Conservation (phyloP, 2,113 vertebrate genomes). For the Chaetodon trifascialis region DNA sequence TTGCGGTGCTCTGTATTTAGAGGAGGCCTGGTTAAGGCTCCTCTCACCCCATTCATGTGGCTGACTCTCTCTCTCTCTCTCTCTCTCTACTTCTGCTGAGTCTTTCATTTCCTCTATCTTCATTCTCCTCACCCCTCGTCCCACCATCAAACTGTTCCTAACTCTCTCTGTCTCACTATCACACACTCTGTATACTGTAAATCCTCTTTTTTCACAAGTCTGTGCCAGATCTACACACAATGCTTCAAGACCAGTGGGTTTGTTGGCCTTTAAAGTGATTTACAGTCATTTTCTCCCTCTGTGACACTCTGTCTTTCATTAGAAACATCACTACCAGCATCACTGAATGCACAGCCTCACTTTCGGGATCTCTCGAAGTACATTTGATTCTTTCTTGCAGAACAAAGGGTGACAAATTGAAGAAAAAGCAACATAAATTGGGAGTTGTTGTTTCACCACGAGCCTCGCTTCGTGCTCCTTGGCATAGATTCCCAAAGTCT, state of each 20-base stretch:
- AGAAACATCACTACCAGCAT: conserved; percentile 6
- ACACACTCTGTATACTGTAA: conserved; percentile 4
- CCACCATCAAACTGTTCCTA: conserved; percentile 11
- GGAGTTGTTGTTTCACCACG: not conserved
- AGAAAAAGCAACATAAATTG: conserved; percentile 9
- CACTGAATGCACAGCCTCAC: not conserved
- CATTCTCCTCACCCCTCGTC: conserved; percentile 27
- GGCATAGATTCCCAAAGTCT: not conserved
- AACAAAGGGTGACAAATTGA: not conserved
- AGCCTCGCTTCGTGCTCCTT: not conserved
- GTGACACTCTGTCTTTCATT: not conserved
- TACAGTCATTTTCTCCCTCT: not conserved
- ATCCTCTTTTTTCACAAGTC: not conserved
- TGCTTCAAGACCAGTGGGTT: not conserved
- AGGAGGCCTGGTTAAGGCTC: conserved; percentile 69
- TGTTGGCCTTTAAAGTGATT: conserved; percentile 4
- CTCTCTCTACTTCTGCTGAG: conserved; percentile 39
- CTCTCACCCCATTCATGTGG: conserved; percentile 80
- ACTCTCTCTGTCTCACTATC: conserved; percentile 2
- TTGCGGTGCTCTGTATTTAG: conserved; percentile 82
- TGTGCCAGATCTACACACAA: not conserved
- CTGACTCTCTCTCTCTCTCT: conserved; percentile 47
- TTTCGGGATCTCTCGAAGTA: not conserved
- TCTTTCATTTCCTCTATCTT: conserved; percentile 52
- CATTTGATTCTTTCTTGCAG: not conserved